Percentiles rank a stretch among this genome's conserved stretches.
phyloP scores from a whole-genome alignment of 2,888 invertebrate species.

The Stegophylla sp. region DNA sequence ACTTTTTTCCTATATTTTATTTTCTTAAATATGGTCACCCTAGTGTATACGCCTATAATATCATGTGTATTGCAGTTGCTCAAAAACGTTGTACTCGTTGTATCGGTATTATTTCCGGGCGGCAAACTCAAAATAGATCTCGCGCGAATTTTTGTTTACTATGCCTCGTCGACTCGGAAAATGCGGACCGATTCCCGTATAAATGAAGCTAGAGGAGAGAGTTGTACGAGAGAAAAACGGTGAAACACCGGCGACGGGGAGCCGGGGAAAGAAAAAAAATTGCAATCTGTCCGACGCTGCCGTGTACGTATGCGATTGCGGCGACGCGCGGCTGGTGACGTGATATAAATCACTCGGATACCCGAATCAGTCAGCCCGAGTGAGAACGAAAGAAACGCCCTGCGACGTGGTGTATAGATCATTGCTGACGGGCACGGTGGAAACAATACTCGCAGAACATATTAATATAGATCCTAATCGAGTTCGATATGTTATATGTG shows the following conservation, averaged over 20 bases:
- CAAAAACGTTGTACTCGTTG: no score
- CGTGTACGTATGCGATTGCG: background rate
- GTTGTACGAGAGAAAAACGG: background rate
- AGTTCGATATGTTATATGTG: background rate
- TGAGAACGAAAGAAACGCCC: background rate
- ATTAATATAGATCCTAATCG: background rate
- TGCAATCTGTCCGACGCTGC: background rate
- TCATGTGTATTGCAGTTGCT: no score
- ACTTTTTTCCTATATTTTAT: no score
- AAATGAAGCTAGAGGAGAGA: background rate
- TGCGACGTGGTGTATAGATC: background rate
- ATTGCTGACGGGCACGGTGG: background rate
- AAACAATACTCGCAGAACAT: background rate
- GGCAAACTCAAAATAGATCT: background rate
- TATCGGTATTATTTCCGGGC: no score
- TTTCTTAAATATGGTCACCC: no score
- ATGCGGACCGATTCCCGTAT: constrained; percentile 8
- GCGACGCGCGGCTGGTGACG: background rate
- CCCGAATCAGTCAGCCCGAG: background rate
- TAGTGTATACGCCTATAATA: no score
- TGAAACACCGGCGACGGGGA: background rate
- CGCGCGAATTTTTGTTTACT: background rate
- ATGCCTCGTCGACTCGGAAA: background rate
- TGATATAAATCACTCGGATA: background rate
- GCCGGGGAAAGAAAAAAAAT: background rate